Conservation (phyloP, 2,113 vertebrate species). For the Brachypteracias leptosomus region DNA sequence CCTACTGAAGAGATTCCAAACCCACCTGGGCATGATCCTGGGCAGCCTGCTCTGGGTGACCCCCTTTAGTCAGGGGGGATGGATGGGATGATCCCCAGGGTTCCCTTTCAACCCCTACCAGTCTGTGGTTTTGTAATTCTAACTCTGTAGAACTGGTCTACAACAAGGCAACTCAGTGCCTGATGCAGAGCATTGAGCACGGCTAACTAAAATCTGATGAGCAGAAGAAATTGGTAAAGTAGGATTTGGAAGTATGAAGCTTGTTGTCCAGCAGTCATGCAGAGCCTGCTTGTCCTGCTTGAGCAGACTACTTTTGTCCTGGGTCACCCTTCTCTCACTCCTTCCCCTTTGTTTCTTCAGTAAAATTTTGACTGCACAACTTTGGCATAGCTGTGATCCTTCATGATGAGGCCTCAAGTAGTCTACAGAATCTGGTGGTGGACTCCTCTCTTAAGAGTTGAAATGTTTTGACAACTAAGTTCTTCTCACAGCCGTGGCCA, state of each 20-base stretch:
- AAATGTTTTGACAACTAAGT: background rate
- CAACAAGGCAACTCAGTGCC: background rate
- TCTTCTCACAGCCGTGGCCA: background rate
- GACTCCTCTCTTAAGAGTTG: background rate
- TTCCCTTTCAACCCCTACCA: too few species aligned
- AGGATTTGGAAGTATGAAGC: background rate
- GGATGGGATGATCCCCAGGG: too few species aligned
- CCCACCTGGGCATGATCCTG: too few species aligned
- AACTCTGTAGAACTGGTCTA: background rate
- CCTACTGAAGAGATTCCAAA: too few species aligned
- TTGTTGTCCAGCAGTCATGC: background rate
- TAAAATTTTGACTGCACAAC: background rate
- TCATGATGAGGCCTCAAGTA: background rate
- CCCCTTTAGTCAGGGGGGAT: too few species aligned
- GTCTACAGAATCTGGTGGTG: too few species aligned
- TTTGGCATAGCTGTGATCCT: background rate
- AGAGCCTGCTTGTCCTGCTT: background rate
- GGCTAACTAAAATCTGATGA: background rate
- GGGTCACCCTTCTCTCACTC: background rate
- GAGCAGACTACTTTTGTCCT: background rate
- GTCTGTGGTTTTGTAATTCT: background rate
- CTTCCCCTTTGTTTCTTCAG: background rate
- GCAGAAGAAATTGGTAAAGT: background rate
- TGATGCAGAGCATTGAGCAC: background rate
- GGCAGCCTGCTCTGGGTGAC: too few species aligned